These are phyloP conservation scores for Allolobophora icterica DNA, from an alignment of 2,888 invertebrate genomes.

Conservation along the genomic window DNA sequence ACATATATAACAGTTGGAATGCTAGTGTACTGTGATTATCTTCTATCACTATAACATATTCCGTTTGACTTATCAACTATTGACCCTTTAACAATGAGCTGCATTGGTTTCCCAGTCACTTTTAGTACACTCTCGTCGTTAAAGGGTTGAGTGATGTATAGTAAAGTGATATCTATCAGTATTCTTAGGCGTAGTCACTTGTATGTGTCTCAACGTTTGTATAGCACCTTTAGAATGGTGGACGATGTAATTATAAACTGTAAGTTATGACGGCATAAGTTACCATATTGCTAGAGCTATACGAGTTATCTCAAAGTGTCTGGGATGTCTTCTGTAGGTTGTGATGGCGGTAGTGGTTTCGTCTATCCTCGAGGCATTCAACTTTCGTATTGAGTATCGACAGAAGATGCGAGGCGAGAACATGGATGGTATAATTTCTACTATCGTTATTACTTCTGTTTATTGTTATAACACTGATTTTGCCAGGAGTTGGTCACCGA, in stretches of 20 bases:
- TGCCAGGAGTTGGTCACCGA: no score
- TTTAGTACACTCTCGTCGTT: no score
- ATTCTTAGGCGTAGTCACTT: background rate
- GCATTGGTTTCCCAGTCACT: no score
- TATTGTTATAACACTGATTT: no score
- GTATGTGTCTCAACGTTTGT: background rate
- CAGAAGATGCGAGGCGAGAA: conserved; percentile 74
- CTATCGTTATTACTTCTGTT: no score
- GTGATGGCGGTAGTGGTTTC: conserved; percentile 89
- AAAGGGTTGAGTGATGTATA: background rate
- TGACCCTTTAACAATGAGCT: no score
- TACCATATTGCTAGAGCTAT: background rate
- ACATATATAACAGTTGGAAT: no score
- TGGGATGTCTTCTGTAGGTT: conserved; percentile 55
- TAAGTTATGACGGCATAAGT: background rate
- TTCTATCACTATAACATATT: background rate
- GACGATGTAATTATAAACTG: background rate
- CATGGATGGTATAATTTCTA: conserved; percentile 59
- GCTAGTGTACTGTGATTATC: background rate
- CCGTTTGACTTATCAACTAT: background rate
- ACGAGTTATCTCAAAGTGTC: background rate
- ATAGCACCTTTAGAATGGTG: background rate
- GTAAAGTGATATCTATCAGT: background rate
- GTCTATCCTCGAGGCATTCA: conserved; percentile 84
- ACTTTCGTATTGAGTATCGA: conserved; percentile 86